phyloP scores from a whole-genome alignment of 2,888 invertebrate species.

The Ennomos erosarius region DNA sequence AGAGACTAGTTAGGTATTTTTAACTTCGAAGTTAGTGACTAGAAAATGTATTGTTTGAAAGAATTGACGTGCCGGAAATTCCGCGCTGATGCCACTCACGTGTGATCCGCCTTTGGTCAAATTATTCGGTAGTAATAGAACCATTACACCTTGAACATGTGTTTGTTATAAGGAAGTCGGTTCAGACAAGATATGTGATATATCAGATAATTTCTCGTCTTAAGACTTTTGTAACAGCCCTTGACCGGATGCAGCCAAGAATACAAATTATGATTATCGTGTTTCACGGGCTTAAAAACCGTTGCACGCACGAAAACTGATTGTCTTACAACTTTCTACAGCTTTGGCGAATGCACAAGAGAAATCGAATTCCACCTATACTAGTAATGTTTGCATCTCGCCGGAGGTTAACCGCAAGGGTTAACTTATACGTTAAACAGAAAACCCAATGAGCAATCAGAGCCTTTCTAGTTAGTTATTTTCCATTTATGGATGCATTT shows the following conservation, averaged over 20 bases:
- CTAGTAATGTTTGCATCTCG: conserved; percentile 13
- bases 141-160: no score
- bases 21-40: no score
- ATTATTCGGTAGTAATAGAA: no score
- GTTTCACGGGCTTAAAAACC: conserved; percentile 14
- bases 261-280: conserved; percentile 16
- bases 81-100: no score
- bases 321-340: conserved; percentile 26
- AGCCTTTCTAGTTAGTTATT: conserved; percentile 25
- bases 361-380: conserved; percentile 25
- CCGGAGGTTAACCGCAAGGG: conserved; percentile 33
- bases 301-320: conserved; percentile 21
- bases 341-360: conserved; percentile 25
- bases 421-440: conserved; percentile 33
- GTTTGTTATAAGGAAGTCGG: no score
- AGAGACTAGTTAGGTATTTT: no score
- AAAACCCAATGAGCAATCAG: conserved; percentile 35
- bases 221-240: conserved; percentile 1
- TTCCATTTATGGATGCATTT: conserved; percentile 17
- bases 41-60: no score
- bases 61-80: no score
- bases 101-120: no score
- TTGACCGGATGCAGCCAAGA: conserved; percentile 12
- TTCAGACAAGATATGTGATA: no score
- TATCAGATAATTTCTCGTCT: no score